These are phyloP conservation scores for Podocnemis expansa DNA, from an alignment of 2,113 vertebrate species.

Conservation along the genomic window DNA sequence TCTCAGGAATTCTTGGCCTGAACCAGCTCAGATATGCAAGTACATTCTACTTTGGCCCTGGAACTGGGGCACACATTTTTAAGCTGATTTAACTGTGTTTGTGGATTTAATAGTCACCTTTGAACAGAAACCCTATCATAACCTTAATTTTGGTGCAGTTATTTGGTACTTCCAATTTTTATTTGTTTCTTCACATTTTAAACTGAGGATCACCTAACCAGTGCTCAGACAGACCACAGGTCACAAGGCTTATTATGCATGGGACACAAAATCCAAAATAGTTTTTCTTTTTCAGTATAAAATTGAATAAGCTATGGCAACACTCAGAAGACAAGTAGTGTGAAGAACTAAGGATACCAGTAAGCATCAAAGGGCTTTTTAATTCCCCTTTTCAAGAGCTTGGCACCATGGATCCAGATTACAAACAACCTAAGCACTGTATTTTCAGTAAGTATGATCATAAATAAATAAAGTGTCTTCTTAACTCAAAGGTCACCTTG, in stretches of 20 bases:
- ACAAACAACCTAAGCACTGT: background rate
- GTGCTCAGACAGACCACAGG: background rate
- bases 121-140: background rate
- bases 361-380: background rate
- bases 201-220: background rate
- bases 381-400: too few species aligned
- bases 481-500: background rate
- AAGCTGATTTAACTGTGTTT: background rate
- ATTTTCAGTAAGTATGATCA: background rate
- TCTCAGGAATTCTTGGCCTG: background rate
- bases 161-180: background rate
- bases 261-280: too few species aligned
- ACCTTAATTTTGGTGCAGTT: background rate
- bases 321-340: background rate
- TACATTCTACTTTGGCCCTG: background rate
- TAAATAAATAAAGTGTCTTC: background rate
- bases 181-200: background rate
- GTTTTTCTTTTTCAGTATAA: background rate
- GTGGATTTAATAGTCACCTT: background rate
- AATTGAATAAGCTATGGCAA: background rate
- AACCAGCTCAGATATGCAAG: background rate
- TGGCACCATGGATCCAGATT: too few species aligned
- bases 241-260: background rate
- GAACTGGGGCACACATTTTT: background rate
- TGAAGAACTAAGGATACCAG: background rate